Evolutionary conservation across 1,140 invertebrate species (phyloP), one percentile per base, ranked within the genome.

Genomic region (Bathynomus jamesi): DNA sequence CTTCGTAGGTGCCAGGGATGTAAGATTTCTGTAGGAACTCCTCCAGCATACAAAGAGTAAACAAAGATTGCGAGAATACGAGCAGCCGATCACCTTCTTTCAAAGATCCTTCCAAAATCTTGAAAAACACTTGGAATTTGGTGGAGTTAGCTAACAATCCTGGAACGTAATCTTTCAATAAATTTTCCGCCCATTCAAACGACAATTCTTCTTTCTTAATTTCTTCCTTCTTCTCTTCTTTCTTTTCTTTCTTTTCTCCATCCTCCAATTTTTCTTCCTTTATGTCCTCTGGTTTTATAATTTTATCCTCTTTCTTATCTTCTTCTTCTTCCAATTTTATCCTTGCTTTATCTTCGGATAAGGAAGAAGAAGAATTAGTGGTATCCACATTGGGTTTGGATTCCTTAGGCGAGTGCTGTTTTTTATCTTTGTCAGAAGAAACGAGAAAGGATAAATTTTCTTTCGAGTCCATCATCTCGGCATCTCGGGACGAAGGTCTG

Each of bases 41-140:
- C 86, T 99, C 97, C 73, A 99, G 92, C n/a, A 98, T 85, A 87
- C 96, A 94, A 60, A 99, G 83, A 0, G 96, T 99, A 75, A 97
- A 91, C 11, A 99, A 85, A 79, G 94, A 97, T 81, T 98, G 96
- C 79, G 95, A 98, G 81, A 99, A 99, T 2, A 99, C 87, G n/a
- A 99, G 85, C 25, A 99, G 85, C 70, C 96, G 89, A 83, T 99
- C 96, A 2, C 93, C 93, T 30, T 92, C 78, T 67, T 85, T 83
- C 31, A 97, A 89, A 74, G 93, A 91, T 82, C 98, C 91, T 77
- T 94, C 89, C 7, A 99, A 85, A 63, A 99, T 93, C 69, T 90
- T 91, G 81, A 99, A 95, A 75, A 98, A 89, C 28, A 99, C 85
- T 72, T 93, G 88, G 89, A 99, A 95, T 84, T 99, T 99, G 1